phyloP scores from a whole-genome alignment of 1,140 invertebrate genomes.

The Ruditapes philippinarum region DNA sequence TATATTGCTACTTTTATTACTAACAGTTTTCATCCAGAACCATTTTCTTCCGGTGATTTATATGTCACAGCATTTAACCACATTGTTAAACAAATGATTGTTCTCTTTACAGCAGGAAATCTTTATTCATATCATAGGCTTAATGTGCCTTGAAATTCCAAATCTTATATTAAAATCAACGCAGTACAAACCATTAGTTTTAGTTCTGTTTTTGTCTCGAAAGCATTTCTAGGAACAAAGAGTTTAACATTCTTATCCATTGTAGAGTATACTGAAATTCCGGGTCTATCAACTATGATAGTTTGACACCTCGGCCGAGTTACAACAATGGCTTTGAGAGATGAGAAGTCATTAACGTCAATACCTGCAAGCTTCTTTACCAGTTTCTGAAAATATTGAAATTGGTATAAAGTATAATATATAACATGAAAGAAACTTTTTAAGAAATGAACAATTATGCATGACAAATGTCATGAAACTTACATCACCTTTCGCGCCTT shows the following conservation, averaged over 20 bases:
- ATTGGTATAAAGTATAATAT: too few species aligned
- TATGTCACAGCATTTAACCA: too few species aligned
- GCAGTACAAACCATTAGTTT: not conserved
- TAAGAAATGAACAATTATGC: not conserved
- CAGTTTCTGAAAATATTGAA: not conserved
- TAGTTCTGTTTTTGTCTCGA: not conserved
- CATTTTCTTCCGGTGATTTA: too few species aligned
- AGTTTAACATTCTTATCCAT: conserved; percentile 30
- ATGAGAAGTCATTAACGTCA: conserved; percentile 23
- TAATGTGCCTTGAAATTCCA: too few species aligned
- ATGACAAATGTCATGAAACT: too few species aligned
- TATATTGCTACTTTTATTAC: too few species aligned
- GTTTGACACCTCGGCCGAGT: conserved; percentile 8
- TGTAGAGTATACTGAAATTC: not conserved
- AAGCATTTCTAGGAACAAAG: conserved; percentile 17
- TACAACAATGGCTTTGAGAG: not conserved
- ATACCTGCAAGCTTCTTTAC: not conserved
- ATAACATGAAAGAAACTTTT: not conserved
- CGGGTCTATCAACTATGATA: conserved; percentile 15
- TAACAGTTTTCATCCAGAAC: too few species aligned
- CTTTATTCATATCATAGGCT: too few species aligned
- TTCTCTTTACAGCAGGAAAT: too few species aligned
- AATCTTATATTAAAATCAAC: too few species aligned
- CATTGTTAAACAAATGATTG: too few species aligned
- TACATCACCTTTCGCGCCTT: too few species aligned